Base-by-base conservation (phyloP, 2,888 invertebrate species). In the Eustalomyia histrio region DNA sequence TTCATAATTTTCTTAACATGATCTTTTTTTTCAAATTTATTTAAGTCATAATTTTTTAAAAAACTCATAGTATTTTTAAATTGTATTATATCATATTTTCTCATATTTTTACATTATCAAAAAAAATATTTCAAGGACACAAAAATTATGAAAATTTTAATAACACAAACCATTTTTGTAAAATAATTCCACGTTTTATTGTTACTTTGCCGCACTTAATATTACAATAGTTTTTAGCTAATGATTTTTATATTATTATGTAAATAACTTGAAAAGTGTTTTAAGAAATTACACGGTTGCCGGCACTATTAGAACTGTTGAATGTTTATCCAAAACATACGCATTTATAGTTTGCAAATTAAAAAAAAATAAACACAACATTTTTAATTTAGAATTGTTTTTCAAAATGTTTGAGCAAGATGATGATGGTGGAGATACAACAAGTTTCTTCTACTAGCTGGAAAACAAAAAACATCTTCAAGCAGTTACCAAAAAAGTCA, bases 331-430 rank as follows among this genome's bases (percentile, higher is more conserved):
- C 39, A 57, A 74, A 75, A 74, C 57, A 63, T 57, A 75, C 81
- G 81, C 81, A 81, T 81, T 81, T 81, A 81, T 81, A 81, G 74
- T 78, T 78, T 64, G 78, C 65, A 71, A 78, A 78, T 61, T 71
- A 71, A 78, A 71, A 7, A 3, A 2, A 14, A 14, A 43, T 2
- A 35, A 72, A 16, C 6, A 29, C 29, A 29, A 29, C 29, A 29
- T 6, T 52, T 52, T 58, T 58, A 7, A 53, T 64, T 65, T 55
- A 43, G 39, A 39, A 39, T 39, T 29, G 29, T 29, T 29, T 29
- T 39, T 12, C 14, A 39, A 39, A 39, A 39, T 39, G 10, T 39
- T 39, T 12, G 12, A 12, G 4, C 39, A 39, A 39, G 10, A 39
- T 39, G 43, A n/a, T 47, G 43, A 47, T 47, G 43, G 43, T 5